Evolutionary conservation across 1,140 invertebrate genomes (phyloP).

Genomic region (Chironomus striatipennis): DNA sequence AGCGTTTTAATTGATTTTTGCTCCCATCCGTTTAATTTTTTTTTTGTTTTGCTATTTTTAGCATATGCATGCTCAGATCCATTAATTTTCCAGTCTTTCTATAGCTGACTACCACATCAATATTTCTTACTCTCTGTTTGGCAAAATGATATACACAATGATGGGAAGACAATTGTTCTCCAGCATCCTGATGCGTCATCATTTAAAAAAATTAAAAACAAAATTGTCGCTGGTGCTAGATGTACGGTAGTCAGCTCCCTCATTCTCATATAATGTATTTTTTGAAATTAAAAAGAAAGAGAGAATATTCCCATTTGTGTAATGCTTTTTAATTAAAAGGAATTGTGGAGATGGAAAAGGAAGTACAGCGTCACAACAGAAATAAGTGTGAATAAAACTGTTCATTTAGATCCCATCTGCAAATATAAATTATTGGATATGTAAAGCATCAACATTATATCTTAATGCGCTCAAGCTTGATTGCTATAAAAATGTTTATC

Average conservation of each 20-base stretch:
- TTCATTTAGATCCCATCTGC: constrained; percentile 7
- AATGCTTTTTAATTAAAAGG: constrained; percentile 1
- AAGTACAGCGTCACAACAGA: background rate
- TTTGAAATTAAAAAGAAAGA: background rate
- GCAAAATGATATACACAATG: no score
- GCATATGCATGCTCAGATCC: background rate
- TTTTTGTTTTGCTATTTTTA: background rate
- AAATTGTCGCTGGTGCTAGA: background rate
- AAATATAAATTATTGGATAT: constrained; percentile 10
- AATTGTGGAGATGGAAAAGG: background rate
- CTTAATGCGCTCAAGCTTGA: constrained; percentile 6
- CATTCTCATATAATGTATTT: background rate
- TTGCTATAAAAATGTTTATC: background rate
- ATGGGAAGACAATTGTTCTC: no score
- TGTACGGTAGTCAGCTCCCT: background rate
- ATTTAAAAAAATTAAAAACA: constrained; percentile 6
- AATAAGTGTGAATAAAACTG: background rate
- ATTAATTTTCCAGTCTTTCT: no score
- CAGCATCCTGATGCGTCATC: background rate
- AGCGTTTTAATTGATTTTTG: background rate
- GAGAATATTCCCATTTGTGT: background rate
- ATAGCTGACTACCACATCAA: no score
- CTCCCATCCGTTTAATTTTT: background rate
- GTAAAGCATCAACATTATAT: constrained; percentile 8
- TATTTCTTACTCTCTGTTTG: no score